Conservation (phyloP, 2,888 invertebrate species). For the Melangyna quadrimaculata region DNA sequence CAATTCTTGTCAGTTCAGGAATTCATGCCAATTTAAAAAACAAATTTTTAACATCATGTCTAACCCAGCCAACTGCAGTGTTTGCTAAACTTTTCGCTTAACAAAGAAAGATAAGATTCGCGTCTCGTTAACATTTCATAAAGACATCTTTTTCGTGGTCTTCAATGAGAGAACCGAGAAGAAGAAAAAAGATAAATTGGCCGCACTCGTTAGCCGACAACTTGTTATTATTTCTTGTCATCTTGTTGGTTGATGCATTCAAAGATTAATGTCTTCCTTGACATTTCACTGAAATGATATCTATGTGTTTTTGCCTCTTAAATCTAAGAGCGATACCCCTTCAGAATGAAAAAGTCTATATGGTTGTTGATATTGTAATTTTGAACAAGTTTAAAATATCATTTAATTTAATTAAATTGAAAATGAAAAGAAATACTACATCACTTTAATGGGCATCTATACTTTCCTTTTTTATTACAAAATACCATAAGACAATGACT, state of each 20-base stretch:
- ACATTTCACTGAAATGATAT: constrained; percentile 21
- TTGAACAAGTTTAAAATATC: not conserved
- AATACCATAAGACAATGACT: not conserved
- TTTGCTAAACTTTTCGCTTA: not conserved
- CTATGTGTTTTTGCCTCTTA: constrained; percentile 7
- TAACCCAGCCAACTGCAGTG: not conserved
- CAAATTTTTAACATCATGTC: too few species aligned
- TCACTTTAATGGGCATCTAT: not conserved
- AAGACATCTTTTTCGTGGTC: not conserved
- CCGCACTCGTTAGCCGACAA: constrained; percentile 3
- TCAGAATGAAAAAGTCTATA: not conserved
- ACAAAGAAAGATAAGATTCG: not conserved
- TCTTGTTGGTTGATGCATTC: constrained; percentile 37
- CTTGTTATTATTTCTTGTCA: constrained; percentile 8
- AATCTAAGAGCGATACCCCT: not conserved
- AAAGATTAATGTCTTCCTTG: constrained; percentile 46
- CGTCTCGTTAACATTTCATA: not conserved
- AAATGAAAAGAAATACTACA: constrained; percentile 14
- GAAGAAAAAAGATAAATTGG: constrained; percentile 31
- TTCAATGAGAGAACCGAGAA: too few species aligned
- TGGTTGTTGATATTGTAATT: not conserved
- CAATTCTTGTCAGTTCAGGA: too few species aligned
- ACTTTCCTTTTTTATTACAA: not conserved
- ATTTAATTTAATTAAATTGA: constrained; percentile 17
- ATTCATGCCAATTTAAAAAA: too few species aligned